Conservation (phyloP, 2,888 invertebrate genomes). For the Brachyopa scutellaris region DNA sequence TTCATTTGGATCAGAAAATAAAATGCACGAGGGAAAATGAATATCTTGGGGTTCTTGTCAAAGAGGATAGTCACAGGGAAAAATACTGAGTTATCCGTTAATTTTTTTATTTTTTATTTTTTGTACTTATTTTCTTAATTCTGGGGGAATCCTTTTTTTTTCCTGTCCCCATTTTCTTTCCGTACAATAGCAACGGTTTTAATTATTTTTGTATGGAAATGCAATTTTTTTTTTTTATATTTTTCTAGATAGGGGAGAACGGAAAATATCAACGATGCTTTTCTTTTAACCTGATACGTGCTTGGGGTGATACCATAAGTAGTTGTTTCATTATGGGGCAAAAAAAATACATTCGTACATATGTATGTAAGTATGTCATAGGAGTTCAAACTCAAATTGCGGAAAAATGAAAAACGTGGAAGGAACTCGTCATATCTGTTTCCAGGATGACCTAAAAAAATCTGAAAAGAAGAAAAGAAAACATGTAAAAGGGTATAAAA, state of each 20-base stretch:
- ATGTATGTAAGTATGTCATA: slow-evolving; percentile 60
- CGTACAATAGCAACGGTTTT: slow-evolving; percentile 44
- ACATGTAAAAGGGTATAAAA: not conserved
- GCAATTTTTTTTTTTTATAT: slow-evolving; percentile 2
- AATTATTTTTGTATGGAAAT: slow-evolving; percentile 41
- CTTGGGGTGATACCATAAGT: slow-evolving; percentile 59
- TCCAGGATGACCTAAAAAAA: slow-evolving; percentile 61
- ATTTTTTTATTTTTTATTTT: too few species aligned
- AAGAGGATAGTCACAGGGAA: slow-evolving; percentile 2
- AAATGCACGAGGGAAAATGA: slow-evolving; percentile 46
- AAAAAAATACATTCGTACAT: slow-evolving; percentile 60
- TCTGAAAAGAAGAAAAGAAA: slow-evolving; percentile 5
- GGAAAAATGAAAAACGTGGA: slow-evolving; percentile 28
- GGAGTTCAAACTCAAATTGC: slow-evolving; percentile 59
- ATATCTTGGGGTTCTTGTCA: slow-evolving; percentile 26
- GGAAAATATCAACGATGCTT: slow-evolving; percentile 21
- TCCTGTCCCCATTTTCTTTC: slow-evolving; percentile 15
- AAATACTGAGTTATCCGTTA: slow-evolving; percentile 10
- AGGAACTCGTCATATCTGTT: slow-evolving; percentile 31
- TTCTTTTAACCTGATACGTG: slow-evolving; percentile 61
- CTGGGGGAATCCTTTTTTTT: slow-evolving; percentile 8
- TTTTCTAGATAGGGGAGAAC: not conserved
- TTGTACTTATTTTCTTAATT: slow-evolving; percentile 23
- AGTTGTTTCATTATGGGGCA: slow-evolving; percentile 56
- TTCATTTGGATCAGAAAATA: slow-evolving; percentile 45